These are phyloP conservation scores for Sylvicola cinctus DNA, from an alignment of 2,888 invertebrate species.

Conservation along the genomic window DNA sequence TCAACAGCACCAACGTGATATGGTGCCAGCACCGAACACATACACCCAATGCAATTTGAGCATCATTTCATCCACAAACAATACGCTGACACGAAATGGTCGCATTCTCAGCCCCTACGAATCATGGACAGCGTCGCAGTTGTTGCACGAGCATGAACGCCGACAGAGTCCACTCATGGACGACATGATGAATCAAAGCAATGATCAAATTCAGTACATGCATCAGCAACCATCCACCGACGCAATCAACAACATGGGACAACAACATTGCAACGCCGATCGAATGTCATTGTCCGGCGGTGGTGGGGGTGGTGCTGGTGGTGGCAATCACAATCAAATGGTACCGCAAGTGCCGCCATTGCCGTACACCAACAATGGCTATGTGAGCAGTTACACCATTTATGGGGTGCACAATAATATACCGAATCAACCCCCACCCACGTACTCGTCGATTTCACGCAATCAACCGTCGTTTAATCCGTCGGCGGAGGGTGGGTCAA, in stretches of 20 bases:
- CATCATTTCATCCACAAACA: slow-evolving; percentile 20
- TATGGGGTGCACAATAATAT: slow-evolving; percentile 4
- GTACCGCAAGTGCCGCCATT: slow-evolving; percentile 33
- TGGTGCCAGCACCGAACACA: slow-evolving; percentile 8
- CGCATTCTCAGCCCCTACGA: slow-evolving; percentile 31
- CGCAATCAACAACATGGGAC: slow-evolving; percentile 13
- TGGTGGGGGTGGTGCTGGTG: background rate
- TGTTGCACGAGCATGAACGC: slow-evolving; percentile 34
- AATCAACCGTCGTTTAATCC: slow-evolving; percentile 22
- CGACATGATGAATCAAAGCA: slow-evolving; percentile 2
- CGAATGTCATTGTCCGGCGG: background rate
- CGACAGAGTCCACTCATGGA: slow-evolving; percentile 28
- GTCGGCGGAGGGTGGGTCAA: slow-evolving; percentile 32
- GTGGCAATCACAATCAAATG: slow-evolving; percentile 6
- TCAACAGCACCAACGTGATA: slow-evolving; percentile 19
- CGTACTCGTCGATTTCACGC: slow-evolving; percentile 21
- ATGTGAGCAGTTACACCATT: background rate
- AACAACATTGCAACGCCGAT: slow-evolving; percentile 10
- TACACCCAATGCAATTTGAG: slow-evolving; percentile 15
- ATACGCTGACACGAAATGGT: slow-evolving; percentile 23
- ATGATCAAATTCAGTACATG: background rate
- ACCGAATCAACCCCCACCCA: slow-evolving; percentile 14
- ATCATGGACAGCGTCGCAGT: slow-evolving; percentile 37
- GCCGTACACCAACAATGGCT: slow-evolving; percentile 9
- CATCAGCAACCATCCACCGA: no score